Base-by-base conservation (phyloP, 1,140 invertebrate species). In the Whitmania pigra region DNA sequence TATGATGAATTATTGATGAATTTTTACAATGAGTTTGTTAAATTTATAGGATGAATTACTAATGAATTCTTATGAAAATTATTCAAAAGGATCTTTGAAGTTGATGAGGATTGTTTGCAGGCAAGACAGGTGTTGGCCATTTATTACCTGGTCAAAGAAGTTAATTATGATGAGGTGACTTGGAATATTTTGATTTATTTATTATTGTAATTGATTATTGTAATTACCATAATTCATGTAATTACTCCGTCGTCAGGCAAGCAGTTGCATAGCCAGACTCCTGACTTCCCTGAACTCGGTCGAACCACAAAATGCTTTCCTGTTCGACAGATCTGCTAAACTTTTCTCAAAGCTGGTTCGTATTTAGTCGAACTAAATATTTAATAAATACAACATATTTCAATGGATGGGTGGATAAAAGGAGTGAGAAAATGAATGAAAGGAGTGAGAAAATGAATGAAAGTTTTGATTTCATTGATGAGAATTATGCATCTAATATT, bases 31-130 rank as follows among this genome's bases (percentile, higher is more conserved):
- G 31, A 36, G 6, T 36, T 36, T 36, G 31, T 3, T 36, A 6
- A 36, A 36, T 36, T 36, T 2, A 3, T 36, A 36, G 31, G 31
- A 36, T 36, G 31, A 36, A 36, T 75, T 72, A 55, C 67, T 55
- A 54, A 20, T 49, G 31, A 36, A 71, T 72, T 49, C 27, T 73
- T 76, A 63, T 75, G 31, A 36, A 49, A 15, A 49, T 49, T 49
- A 49, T 49, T 49, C 43, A 11, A 49, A 49, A 83, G 84, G 77
- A 87, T 92, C 72, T 81, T 90, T 29, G 83, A 83, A 15, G 80
- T 88, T 53, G 89, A 95, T 71, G 79, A 85, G 2, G 86, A 89
- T 68, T 91, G 91, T 81, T 80, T 92, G 55, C 87, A 91, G 76
- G 89, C 90, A 4, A 77, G 89, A 67, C 87, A 89, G 81, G 86